Evolutionary conservation across 2,888 invertebrate species (phyloP).

Genomic region (Meta bourneti): DNA sequence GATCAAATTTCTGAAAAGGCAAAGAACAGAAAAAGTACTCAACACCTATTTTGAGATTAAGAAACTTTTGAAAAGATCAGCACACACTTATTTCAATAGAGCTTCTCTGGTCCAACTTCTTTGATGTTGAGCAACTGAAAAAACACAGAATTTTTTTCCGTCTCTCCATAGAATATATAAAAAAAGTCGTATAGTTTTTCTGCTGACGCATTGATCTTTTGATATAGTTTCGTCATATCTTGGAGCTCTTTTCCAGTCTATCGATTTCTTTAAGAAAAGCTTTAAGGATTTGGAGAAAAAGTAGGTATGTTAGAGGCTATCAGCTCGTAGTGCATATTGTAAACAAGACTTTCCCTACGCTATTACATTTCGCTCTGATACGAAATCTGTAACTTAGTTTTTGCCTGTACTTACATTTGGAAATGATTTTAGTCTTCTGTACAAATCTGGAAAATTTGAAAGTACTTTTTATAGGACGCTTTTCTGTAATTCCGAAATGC

Average conservation of each 20-base stretch:
- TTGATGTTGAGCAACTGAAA: background rate
- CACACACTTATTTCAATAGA: background rate
- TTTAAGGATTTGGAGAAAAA: slow-evolving; percentile 36
- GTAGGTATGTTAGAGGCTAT: background rate
- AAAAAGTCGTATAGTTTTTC: slow-evolving; percentile 18
- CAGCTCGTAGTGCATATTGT: background rate
- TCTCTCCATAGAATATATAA: background rate
- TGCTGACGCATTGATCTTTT: slow-evolving; percentile 61
- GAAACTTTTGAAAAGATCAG: background rate
- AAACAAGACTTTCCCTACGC: background rate
- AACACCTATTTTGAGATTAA: background rate
- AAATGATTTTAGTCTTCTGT: background rate
- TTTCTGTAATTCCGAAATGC: background rate
- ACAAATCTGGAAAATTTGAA: background rate
- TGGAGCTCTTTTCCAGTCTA: slow-evolving; percentile 6
- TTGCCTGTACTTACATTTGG: background rate
- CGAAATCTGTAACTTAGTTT: background rate
- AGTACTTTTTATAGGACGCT: background rate
- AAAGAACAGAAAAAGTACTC: background rate
- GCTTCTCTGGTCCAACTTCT: background rate
- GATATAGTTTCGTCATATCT: slow-evolving; percentile 34
- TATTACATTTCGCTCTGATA: background rate
- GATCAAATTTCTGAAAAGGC: background rate
- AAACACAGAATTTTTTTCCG: background rate
- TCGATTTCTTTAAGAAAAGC: slow-evolving; percentile 34